These are phyloP conservation scores for Ephialtes manifestator DNA, from an alignment of 2,888 invertebrate species.

Conservation along the genomic window DNA sequence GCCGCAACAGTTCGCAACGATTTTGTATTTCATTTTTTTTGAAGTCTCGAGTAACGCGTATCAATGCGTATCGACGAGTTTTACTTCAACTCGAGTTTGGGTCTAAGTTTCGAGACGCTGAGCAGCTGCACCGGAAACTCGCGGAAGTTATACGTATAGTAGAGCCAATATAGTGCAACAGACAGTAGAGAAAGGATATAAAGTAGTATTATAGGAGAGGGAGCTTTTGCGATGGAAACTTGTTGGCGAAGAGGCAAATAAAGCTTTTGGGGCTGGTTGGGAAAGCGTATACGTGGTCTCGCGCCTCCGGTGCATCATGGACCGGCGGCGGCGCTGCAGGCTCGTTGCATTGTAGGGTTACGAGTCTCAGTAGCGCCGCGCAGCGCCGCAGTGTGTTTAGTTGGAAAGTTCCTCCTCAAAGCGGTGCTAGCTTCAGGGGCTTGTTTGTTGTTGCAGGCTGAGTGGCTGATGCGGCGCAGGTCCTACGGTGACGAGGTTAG, in stretches of 20 bases:
- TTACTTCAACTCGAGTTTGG: neutral
- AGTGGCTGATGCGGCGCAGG: slow-evolving; percentile 79
- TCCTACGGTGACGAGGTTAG: slow-evolving; percentile 80
- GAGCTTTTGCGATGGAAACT: slow-evolving; percentile 40
- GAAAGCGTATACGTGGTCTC: slow-evolving; percentile 16
- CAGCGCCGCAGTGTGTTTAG: slow-evolving; percentile 73
- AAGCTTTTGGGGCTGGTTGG: slow-evolving; percentile 24
- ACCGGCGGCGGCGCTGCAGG: no score
- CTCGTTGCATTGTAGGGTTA: slow-evolving; percentile 3
- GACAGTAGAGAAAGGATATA: slow-evolving; percentile 18
- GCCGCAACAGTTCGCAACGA: no score
- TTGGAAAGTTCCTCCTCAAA: slow-evolving; percentile 74
- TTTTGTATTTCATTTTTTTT: no score
- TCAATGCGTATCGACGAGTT: neutral
- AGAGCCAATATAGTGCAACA: slow-evolving; percentile 16
- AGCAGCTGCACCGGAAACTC: neutral
- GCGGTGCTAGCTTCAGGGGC: slow-evolving; percentile 50
- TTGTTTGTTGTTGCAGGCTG: slow-evolving; percentile 81
- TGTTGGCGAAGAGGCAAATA: slow-evolving; percentile 53
- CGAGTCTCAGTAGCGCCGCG: slow-evolving; percentile 8
- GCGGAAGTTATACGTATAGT: neutral
- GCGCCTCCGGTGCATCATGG: slow-evolving; percentile 22
- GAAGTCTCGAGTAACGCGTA: neutral
- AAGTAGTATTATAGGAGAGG: slow-evolving; percentile 19
- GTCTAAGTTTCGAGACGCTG: neutral